Evolutionary conservation across 2,888 invertebrate genomes (phyloP), one percentile per base, ranked within the genome.

Genomic region (Drosophila paranaensis): DNA sequence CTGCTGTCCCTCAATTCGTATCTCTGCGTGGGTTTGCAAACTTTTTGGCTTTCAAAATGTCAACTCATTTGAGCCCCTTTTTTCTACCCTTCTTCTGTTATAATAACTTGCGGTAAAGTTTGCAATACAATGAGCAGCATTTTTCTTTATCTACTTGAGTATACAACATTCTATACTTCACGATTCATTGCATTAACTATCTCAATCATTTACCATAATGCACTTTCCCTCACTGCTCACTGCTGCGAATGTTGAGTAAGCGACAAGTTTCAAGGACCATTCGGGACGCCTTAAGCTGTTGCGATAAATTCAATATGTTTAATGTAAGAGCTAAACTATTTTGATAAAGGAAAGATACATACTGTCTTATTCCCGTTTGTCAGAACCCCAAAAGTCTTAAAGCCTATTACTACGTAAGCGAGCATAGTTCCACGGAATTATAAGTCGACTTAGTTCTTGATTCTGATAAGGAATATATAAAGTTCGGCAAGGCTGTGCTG

Each of bases 1-100:
- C 30, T 33, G 8, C 30, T 33, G 8, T 33, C 65, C 16, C 35
- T 50, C 33, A 27, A 14, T 53, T 35, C 50, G 57, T 64, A 51
- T 72, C 58, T 54, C 57, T 58, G 63, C 61, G 72, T 66, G 75
- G 78, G 70, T 66, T 77, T 58, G 37, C 58, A 60, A 82, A 79
- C 74, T 82, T 77, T 85, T 81, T 82, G 82, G 77, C 85, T 88
- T 77, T 73, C 71, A 72, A 74, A 82, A 74, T 85, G 88, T 81
- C 88, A 88, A 85, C 81, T 88, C 74, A 79, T 83, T 77, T 70
- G 66, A 68, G 67, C 64, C 14, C 48, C 62, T 56, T 66, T 71
- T 69, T 70, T 68, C 58, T 75, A 50, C 60, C 71, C 56, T 56
- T 63, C 39, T 61, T 62, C 60, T 62, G 62, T 55, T 61, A 69